Percentiles rank a stretch among this genome's conserved stretches.
Evolutionary conservation across 2,797 vertebrate genomes (phyloP).

Genomic region (Podarcis lilfordi): DNA sequence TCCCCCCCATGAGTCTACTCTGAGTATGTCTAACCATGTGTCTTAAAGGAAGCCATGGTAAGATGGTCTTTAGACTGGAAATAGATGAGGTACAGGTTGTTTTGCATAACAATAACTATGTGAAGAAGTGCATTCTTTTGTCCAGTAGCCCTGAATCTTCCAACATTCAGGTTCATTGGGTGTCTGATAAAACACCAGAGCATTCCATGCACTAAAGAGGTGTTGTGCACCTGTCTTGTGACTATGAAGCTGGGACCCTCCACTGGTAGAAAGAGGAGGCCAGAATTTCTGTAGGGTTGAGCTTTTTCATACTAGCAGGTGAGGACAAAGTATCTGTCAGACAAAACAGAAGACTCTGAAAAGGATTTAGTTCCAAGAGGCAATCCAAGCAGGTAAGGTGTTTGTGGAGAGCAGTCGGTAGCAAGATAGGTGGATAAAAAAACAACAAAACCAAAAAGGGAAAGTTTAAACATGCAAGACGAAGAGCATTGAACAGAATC

Average conservation of each 20-base stretch:
- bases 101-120: neutral
- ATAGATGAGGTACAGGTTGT: neutral
- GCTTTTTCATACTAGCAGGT: neutral
- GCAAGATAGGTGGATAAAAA: neutral
- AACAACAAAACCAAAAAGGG: neutral
- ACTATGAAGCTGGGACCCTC: neutral
- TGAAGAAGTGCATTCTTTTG: too few species aligned
- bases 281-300: neutral
- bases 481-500: neutral
- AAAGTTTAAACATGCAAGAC: neutral
- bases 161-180: too few species aligned
- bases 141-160: too few species aligned
- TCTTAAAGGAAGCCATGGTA: neutral
- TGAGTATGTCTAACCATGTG: neutral
- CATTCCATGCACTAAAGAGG: neutral
- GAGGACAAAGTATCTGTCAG: neutral
- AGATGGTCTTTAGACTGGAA: neutral
- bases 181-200: neutral
- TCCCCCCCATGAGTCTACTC: too few species aligned
- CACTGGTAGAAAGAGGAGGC: neutral
- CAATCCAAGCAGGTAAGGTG: neutral
- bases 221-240: neutral
- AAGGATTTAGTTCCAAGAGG: neutral
- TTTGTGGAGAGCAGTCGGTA: neutral
- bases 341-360: neutral